Evolutionary conservation across 2,797 vertebrate genomes (phyloP).

Genomic region (Eremophila alpestris): DNA sequence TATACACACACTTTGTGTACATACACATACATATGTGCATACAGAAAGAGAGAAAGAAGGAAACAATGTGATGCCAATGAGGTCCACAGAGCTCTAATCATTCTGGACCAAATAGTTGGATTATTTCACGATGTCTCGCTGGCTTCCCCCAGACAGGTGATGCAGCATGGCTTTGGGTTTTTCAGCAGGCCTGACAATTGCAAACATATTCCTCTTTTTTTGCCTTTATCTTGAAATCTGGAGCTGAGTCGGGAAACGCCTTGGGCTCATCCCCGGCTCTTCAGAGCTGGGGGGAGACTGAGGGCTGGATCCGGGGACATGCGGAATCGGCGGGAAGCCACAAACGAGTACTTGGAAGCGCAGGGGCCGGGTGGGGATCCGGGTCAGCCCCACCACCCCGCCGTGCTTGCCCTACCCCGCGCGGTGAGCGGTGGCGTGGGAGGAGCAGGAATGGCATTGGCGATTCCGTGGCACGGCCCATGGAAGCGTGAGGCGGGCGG

Average conservation of each 20-base stretch:
- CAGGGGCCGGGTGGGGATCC: too few species aligned
- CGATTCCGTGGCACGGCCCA: rapidly evolving
- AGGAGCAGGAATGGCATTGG: neutral
- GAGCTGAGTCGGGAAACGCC: neutral
- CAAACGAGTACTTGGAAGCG: too few species aligned
- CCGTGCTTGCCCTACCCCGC: rapidly evolving
- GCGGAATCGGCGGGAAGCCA: rapidly evolving
- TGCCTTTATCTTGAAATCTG: neutral
- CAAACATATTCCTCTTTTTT: neutral
- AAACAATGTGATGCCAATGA: neutral
- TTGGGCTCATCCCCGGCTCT: neutral
- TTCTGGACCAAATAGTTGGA: neutral
- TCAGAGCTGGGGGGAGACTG: neutral
- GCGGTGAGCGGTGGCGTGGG: rapidly evolving
- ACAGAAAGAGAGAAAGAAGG: neutral
- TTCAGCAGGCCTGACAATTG: neutral
- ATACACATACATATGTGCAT: neutral
- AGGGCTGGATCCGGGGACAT: neutral
- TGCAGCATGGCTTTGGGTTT: neutral
- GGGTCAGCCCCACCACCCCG: too few species aligned
- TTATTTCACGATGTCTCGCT: neutral
- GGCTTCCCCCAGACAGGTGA: neutral
- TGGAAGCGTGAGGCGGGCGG: neutral
- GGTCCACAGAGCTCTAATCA: neutral
- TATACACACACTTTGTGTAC: neutral